Base-by-base conservation (phyloP, 2,888 invertebrate genomes). In the Cryptus armator region DNA sequence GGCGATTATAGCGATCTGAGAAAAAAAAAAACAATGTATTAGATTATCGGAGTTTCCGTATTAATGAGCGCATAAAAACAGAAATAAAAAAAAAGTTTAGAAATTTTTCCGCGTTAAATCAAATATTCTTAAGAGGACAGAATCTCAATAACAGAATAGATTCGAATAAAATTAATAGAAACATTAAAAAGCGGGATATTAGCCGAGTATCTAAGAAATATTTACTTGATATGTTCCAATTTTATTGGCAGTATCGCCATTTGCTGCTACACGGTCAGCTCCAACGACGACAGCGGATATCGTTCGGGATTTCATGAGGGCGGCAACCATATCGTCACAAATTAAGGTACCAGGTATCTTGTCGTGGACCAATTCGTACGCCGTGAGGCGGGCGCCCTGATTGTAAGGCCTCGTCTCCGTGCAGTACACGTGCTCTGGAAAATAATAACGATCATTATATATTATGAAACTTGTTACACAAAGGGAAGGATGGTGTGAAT, bases 241-340 rank as follows among this genome's bases (percentile, higher is more conserved):
- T 96, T 99, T 99, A 94, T 99, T 99, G 0, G 99, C 99, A 0
- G 99, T 99, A 93, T 99, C 99, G 0, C 99, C 99, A 94, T 99
- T 99, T 1, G 97, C 96, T 14, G 98, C 98, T 91, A 97, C 98
- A 93, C 99, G 96, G 93, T 99, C 99, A 68, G 99, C 99, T 19
- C 99, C 99, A 24, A 99, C 99, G n/a, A 99, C 96, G 7, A 99
- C 98, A 0, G 98, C 99, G 48, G 96, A 96, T 83, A 99, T 97
- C 87, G 96, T 96, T 91, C 97, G 96, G 14, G 96, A 95, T 88
- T 97, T 96, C 97, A 99, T 97, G 67, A 99, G 95, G 19, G 98
- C 97, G 4, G 98, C 98, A 2, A 98, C 99, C 97, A 99, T 99
- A 92, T 97, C 98, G 93, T 99, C 99, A 91, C 99, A 98, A 86